These are phyloP conservation scores for Myzus persicae DNA, from an alignment of 1,140 invertebrate species.

Conservation along the genomic window DNA sequence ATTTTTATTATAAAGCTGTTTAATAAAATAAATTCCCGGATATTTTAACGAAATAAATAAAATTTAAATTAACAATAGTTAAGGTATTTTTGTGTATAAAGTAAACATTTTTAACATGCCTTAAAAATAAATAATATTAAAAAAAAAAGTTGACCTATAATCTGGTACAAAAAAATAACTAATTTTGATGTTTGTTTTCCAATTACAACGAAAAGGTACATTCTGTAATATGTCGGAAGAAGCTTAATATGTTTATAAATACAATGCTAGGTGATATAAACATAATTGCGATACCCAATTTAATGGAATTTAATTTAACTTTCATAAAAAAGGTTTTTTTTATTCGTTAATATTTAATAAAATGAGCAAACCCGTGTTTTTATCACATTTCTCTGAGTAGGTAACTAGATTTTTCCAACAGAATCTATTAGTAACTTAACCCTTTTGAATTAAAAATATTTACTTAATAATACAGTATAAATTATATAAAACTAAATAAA, in stretches of 20 bases:
- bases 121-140: not conserved
- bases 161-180: not conserved
- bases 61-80: not conserved
- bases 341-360: conserved; percentile 30
- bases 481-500: conserved; percentile 43
- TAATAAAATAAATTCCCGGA: not conserved
- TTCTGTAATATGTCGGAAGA: not conserved
- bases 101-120: not conserved
- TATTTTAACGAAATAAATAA: not conserved
- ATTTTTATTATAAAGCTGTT: not conserved
- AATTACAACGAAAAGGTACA: not conserved
- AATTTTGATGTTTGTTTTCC: not conserved
- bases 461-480: conserved; percentile 22
- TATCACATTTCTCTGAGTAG: conserved; percentile 56
- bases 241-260: conserved; percentile 8
- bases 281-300: not conserved
- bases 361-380: conserved; percentile 56
- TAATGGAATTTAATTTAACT: not conserved
- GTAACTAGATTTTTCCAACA: conserved; percentile 52
- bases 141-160: too few species aligned
- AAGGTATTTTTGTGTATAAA: not conserved
- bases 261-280: not conserved
- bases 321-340: not conserved
- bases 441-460: conserved; percentile 46
- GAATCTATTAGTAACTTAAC: conserved; percentile 55